Base-by-base conservation (phyloP, 2,888 invertebrate genomes). In the Ophonus ardosiacus region DNA sequence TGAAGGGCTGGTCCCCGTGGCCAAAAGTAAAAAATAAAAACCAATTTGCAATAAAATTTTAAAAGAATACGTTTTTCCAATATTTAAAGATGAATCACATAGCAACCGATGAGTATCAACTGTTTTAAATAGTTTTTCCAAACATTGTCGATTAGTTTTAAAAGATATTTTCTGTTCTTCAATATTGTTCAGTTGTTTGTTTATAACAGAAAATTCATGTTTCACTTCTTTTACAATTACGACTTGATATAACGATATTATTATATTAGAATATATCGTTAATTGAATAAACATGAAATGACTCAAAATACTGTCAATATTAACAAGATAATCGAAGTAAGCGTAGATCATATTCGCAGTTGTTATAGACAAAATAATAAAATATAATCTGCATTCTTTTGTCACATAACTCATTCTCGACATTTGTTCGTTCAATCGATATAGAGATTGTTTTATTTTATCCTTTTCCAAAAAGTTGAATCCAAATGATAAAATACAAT, bases 1-100 rank as follows among this genome's bases (percentile, higher is more conserved):
- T n/a, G 40, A 15, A 24, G 57, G 59, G 7, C 57, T 38, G 0
- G 61, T 79, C 24, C 38, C 59, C 38, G 17, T 38, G 17, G 51
- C 79, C 8, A 79, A 17, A 2, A 79, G 17, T 31, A 79, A 17
- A 61, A 61, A 79, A 79, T 79, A 57, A 79, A 79, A 79, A 15
- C 43, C 71, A 15, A 43, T 51, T 74, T 74, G 71, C 15, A 43
- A 7, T 15, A 74, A 40, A 8, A 74, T 18, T 74, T 74, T 74
- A 43, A 74, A 74, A 43, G 71, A 74, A 74, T 40, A 74, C 2
- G 71, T 43, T 74, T 74, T 21, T 10, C 71, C 71, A 43, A 74
- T 74, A 18, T 74, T 18, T 8, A 13, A 3, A 13, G 43, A 17
- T 5, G 71, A 40, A 43, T 43, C 43, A 7, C 40, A 43, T 13